Evolutionary conservation across 2,797 vertebrate genomes (phyloP).

Genomic region (Eptatretus atami): DNA sequence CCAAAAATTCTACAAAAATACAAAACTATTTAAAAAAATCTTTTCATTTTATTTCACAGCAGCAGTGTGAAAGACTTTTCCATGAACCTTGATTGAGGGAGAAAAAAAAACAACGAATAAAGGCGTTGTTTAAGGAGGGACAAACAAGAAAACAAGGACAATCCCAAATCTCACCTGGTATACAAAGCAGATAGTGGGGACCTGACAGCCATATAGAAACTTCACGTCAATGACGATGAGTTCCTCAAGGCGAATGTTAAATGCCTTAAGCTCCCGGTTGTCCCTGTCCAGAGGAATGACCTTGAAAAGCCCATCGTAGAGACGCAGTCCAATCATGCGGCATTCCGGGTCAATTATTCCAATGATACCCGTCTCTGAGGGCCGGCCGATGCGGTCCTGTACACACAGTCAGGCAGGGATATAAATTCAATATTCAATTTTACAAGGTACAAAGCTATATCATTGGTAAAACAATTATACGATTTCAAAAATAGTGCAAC

Average conservation of each 20-base stretch:
- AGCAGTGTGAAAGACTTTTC: too few relatives aligned
- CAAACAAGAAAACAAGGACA: too few relatives aligned
- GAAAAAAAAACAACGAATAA: too few relatives aligned
- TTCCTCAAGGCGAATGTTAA: conserved; percentile 87
- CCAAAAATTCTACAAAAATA: too few relatives aligned
- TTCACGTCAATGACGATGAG: conserved; percentile 91
- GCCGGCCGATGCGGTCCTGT: conserved; percentile 77
- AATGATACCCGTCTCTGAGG: conserved; percentile 85
- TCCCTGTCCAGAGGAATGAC: conserved; percentile 79
- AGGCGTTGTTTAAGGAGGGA: too few relatives aligned
- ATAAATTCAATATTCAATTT: too few relatives aligned
- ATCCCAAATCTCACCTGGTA: conserved; percentile 35
- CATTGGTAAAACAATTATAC: too few relatives aligned
- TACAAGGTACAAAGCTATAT: too few relatives aligned
- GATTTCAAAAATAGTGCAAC: too few relatives aligned
- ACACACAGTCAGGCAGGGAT: conserved; percentile 5
- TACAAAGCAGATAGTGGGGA: conserved; percentile 89
- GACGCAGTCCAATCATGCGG: conserved; percentile 74
- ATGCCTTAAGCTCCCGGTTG: conserved; percentile 84
- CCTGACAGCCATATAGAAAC: conserved; percentile 74
- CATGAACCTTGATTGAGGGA: too few relatives aligned
- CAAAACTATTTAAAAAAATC: too few relatives aligned
- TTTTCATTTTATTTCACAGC: too few relatives aligned
- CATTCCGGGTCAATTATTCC: conserved; percentile 92
- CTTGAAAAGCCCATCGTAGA: conserved; percentile 86